A percentile compares a stretch with the other conserved stretches of the same genome.
phyloP scores from a whole-genome alignment of 2,888 invertebrate genomes.

The Meloe dianella region DNA sequence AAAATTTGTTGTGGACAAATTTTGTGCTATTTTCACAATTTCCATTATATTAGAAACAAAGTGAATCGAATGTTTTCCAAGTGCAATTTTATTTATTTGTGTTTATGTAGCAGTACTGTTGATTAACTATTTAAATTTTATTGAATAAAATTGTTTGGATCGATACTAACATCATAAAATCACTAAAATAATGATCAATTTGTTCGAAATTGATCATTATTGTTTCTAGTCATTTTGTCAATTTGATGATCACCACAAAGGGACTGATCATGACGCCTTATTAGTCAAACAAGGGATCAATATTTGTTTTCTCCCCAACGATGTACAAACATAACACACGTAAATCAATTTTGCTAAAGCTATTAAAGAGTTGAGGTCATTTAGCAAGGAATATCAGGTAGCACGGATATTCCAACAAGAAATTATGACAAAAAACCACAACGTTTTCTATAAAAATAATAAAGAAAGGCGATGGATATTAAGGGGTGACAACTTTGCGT shows the following conservation, averaged over 20 bases:
- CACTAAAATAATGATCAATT: background rate
- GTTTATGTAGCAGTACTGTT: background rate
- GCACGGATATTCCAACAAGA: background rate
- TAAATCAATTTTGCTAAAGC: background rate
- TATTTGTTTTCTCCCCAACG: conserved; percentile 29
- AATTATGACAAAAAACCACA: background rate
- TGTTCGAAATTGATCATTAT: background rate
- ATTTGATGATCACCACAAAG: conserved; percentile 10
- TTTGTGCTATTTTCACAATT: background rate
- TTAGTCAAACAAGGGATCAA: conserved; percentile 40
- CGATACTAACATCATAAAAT: background rate
- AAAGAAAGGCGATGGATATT: background rate
- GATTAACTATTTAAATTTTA: background rate
- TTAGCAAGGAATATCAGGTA: background rate
- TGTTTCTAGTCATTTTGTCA: conserved; percentile 11
- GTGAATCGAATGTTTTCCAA: background rate
- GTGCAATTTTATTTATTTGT: background rate
- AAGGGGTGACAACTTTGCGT: too few species aligned
- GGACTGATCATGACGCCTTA: conserved; percentile 35
- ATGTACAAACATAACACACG: background rate
- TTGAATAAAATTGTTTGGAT: too few species aligned
- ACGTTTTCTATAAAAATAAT: background rate
- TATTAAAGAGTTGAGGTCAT: background rate
- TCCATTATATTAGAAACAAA: background rate
- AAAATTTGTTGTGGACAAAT: background rate